Base-by-base conservation (phyloP, 2,888 invertebrate genomes). In the Ctenicera cuprea region DNA sequence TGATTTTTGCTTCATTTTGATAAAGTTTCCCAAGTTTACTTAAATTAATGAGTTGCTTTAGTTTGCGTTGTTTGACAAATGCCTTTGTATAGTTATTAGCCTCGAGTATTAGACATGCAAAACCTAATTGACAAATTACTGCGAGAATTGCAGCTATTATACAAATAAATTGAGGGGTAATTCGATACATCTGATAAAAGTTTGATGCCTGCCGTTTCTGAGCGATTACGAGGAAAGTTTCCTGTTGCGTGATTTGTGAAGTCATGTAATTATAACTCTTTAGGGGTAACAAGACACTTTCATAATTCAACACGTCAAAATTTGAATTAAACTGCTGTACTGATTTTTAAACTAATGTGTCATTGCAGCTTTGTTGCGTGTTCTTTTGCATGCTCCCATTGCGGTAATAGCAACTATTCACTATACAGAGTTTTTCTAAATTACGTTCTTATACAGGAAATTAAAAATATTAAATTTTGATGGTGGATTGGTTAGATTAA, bases 111-210 rank as follows among this genome's bases (percentile, higher is more conserved):
- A 69, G 69, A 65, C 69, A 68, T 64, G 62, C 68, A 72, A 72
- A 72, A 72, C 41, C 61, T 68, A 67, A 73, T 73, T 69, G 69
- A 69, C 64, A 70, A 69, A 73, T 73, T 67, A 59, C 71, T 59
- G 71, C 48, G 71, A 64, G 52, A 65, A 71, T 70, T 69, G 50
- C 30, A 69, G 69, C 61, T 52, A 52, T 62, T 69, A 61, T 22
- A 8, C 50, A 63, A 70, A 70, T 70, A 70, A 70, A 70, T 70
- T 70, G 71, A 57, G 16, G 52, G 16, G 71, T 48, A 70, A 64
- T 64, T 65, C 64, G 64, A 71, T 71, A 64, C 52, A 71, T 57
- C 64, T 65, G 64, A 64, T 71, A 71, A 71, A 65, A 52, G 62
- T 70, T 62, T 52, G 62, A 38, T 14, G 50, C 9, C 48, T 70